Conservation (phyloP, 2,888 invertebrate genomes). For the Oxycera nigricornis region DNA sequence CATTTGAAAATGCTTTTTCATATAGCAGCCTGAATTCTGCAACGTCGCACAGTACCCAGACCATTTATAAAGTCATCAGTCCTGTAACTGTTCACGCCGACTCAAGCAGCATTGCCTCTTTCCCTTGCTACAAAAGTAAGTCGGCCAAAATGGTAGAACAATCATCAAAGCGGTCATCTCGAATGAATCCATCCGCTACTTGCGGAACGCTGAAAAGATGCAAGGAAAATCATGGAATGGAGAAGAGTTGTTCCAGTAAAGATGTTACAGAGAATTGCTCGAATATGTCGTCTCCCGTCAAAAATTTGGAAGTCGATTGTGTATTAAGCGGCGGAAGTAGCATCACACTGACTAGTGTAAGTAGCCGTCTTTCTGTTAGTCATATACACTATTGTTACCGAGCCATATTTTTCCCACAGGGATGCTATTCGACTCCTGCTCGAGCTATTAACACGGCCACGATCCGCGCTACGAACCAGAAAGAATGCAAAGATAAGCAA, state of each 20-base stretch:
- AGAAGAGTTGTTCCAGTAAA: not conserved
- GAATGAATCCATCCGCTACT: not conserved
- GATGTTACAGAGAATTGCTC: not conserved
- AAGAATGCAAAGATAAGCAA: constrained; percentile 79
- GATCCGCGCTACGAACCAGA: constrained; percentile 71
- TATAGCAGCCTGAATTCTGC: constrained; percentile 8
- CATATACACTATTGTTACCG: not conserved
- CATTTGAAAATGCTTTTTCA: not conserved
- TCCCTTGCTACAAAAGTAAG: not conserved
- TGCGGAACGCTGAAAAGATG: not conserved
- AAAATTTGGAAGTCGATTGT: not conserved
- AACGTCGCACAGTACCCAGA: constrained; percentile 13
- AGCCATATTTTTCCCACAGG: constrained; percentile 61
- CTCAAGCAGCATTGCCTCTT: not conserved
- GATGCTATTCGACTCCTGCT: constrained; percentile 75
- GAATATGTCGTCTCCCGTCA: not conserved
- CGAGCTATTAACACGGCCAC: constrained; percentile 72
- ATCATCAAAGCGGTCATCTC: not conserved
- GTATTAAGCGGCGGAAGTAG: constrained; percentile 16
- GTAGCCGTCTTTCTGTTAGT: not conserved
- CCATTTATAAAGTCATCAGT: constrained; percentile 8
- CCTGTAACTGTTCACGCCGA: not conserved
- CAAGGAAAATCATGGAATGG: not conserved
- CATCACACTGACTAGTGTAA: constrained; percentile 23
- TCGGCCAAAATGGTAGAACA: not conserved